Percentiles rank a stretch among this genome's conserved stretches.
Evolutionary conservation across 1,140 invertebrate species (phyloP).

Genomic region (Lordiphosa mommai): DNA sequence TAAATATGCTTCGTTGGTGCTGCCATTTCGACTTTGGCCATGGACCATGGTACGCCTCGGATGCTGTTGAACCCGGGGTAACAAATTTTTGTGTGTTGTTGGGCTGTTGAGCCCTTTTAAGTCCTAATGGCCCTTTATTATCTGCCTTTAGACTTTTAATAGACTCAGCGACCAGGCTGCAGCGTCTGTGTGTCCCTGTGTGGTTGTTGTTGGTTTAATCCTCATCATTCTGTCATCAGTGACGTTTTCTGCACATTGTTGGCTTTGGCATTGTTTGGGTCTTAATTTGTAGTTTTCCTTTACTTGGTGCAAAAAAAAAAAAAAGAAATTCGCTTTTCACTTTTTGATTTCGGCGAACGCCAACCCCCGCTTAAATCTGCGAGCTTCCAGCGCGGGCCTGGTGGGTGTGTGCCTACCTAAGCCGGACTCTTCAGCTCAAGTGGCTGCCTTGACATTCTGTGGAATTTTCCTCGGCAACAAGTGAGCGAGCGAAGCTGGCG

Average conservation of each 20-base stretch:
- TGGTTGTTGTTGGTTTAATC: slow-evolving; percentile 62
- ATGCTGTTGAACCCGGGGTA: slow-evolving; percentile 53
- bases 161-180: slow-evolving; percentile 65
- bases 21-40: slow-evolving; percentile 74
- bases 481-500: slow-evolving; percentile 32
- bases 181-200: slow-evolving; percentile 11
- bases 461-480: slow-evolving; percentile 29
- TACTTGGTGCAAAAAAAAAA: slow-evolving; percentile 38
- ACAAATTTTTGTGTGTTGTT: slow-evolving; percentile 40
- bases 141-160: slow-evolving; percentile 80
- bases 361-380: slow-evolving; percentile 37
- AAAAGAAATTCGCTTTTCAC: slow-evolving; percentile 33
- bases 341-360: slow-evolving; percentile 46
- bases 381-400: slow-evolving; percentile 25
- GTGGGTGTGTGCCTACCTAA: slow-evolving; percentile 27
- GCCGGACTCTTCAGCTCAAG: slow-evolving; percentile 39
- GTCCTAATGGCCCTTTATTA: slow-evolving; percentile 79
- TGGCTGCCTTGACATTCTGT: slow-evolving; percentile 28
- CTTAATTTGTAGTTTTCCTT: slow-evolving; percentile 70
- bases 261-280: slow-evolving; percentile 54
- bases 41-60: slow-evolving; percentile 41
- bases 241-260: slow-evolving; percentile 78
- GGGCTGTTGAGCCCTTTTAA: slow-evolving; percentile 77
- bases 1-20: slow-evolving; percentile 78
- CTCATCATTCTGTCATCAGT: slow-evolving; percentile 79